Percentiles rank a stretch among this genome's conserved stretches.
These are phyloP conservation scores for Botia almorhae DNA, from an alignment of 2,797 vertebrate species.

Conservation along the genomic window DNA sequence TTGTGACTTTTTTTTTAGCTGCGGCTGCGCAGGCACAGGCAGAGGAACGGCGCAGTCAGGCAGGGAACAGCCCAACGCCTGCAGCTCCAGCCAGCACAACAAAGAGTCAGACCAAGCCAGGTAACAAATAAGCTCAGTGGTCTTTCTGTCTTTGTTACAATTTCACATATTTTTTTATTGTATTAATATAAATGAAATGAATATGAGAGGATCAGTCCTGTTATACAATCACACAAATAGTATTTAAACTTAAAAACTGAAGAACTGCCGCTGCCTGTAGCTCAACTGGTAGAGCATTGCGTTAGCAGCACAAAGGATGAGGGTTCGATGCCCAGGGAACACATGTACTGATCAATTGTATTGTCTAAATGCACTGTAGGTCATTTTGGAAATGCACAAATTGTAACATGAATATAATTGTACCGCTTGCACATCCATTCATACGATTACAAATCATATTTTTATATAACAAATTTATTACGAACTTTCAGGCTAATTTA, in stretches of 20 bases:
- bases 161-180: not conserved
- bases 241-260: not conserved
- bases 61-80: constrained; percentile 74
- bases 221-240: not conserved
- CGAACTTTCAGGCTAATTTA: not conserved
- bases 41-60: constrained; percentile 87
- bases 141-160: not conserved
- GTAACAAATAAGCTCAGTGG: constrained; percentile 73
- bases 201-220: not conserved
- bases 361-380: no score
- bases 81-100: constrained; percentile 56
- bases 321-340: no score
- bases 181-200: not conserved
- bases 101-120: constrained; percentile 80
- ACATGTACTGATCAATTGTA: no score
- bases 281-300: no score
- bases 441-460: not conserved
- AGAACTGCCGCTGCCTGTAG: no score
- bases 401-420: no score
- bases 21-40: constrained; percentile 90
- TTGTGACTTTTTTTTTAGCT: constrained; percentile 72
- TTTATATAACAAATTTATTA: not conserved
- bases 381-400: no score
- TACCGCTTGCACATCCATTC: no score
- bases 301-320: no score